These are phyloP conservation scores for Lepidostoma basale DNA, from an alignment of 1,140 invertebrate genomes.

Conservation along the genomic window DNA sequence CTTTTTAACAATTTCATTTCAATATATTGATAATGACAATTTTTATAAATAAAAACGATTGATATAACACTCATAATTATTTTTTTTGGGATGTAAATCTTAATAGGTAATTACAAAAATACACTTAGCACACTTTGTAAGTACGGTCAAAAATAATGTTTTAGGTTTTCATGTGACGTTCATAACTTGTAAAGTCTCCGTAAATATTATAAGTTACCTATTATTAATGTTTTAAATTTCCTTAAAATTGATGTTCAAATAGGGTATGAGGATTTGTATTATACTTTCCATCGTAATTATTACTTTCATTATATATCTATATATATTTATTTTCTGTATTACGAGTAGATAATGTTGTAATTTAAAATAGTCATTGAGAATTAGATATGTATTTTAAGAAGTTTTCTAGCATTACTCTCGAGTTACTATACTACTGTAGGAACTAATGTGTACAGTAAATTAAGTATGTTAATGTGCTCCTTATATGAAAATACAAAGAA, in stretches of 20 bases:
- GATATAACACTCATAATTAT: too few relatives aligned
- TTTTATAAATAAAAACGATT: too few relatives aligned
- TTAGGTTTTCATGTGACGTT: too few relatives aligned
- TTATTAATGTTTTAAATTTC: constrained; percentile 5
- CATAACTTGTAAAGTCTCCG: too few relatives aligned
- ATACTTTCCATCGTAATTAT: constrained; percentile 28
- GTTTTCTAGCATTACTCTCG: constrained; percentile 41
- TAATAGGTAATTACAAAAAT: too few relatives aligned
- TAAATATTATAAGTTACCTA: not conserved
- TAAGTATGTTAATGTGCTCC: constrained; percentile 47
- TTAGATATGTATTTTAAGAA: constrained; percentile 29
- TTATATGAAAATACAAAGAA: constrained; percentile 45
- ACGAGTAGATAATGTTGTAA: constrained; percentile 19
- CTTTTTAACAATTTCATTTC: too few relatives aligned
- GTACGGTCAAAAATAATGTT: too few relatives aligned
- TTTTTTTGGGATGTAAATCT: too few relatives aligned
- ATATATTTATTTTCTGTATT: constrained; percentile 18
- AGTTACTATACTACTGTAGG: constrained; percentile 43
- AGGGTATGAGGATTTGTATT: constrained; percentile 23
- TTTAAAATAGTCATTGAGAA: constrained; percentile 34
- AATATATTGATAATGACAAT: too few relatives aligned
- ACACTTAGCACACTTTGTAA: too few relatives aligned
- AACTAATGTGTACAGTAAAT: constrained; percentile 42
- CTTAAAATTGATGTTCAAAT: constrained; percentile 29
- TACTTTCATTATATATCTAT: constrained; percentile 2